Percentiles rank a stretch among this genome's conserved stretches.
Evolutionary conservation across 1,140 invertebrate genomes (phyloP).

Genomic region (Macrosteles quadrilineatus): DNA sequence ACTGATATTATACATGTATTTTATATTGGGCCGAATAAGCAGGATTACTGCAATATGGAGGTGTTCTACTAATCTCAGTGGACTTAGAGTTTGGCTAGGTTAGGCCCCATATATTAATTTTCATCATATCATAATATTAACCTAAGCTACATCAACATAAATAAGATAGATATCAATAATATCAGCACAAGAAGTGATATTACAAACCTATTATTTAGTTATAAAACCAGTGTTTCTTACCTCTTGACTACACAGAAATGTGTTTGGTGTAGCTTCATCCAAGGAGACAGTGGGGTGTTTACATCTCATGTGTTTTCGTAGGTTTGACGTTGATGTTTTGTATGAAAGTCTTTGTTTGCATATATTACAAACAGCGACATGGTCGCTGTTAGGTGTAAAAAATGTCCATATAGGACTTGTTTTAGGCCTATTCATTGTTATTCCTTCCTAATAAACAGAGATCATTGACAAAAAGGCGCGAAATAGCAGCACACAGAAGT

Average conservation of each 20-base stretch:
- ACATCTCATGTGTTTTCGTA: neutral
- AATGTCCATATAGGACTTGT: conserved; percentile 2
- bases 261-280: neutral
- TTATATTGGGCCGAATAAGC: too few species aligned
- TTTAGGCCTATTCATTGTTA: conserved; percentile 4
- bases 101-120: neutral
- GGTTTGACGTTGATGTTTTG: neutral
- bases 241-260: neutral
- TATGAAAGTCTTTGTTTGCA: conserved; percentile 5
- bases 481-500: too few species aligned
- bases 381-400: neutral
- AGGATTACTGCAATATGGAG: too few species aligned
- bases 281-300: conserved; percentile 14
- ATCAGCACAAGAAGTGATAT: neutral
- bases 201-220: neutral
- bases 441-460: too few species aligned
- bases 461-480: too few species aligned
- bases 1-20: too few species aligned
- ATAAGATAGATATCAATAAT: neutral
- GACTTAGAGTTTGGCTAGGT: too few species aligned
- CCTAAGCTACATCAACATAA: neutral
- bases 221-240: neutral
- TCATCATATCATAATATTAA: neutral
- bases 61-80: too few species aligned
- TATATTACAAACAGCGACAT: conserved; percentile 2